Evolutionary conservation across 35 echinoderm and acorn worm species (phyloP), one percentile per base, ranked within the genome.

Genomic region (Strongylocentrotus purpuratus): DNA sequence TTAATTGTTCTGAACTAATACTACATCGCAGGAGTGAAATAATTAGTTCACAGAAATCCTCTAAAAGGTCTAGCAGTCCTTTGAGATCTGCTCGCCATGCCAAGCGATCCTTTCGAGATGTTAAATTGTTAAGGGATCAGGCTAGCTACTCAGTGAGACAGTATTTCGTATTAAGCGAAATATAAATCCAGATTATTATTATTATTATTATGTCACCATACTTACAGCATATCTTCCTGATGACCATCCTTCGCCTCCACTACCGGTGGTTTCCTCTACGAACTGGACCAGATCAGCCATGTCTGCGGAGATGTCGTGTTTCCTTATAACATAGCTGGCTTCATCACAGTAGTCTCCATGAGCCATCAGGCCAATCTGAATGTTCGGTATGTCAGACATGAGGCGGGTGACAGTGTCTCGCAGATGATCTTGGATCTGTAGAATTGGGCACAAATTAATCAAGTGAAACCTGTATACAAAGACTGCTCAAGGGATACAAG

Each of bases 291-390:
- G 94, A 20, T 96, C 61, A 22, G 94, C 85, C 15, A 92, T 31
- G 17, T 96, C 92, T 13, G 50, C 46, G 2, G 95, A 95, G 20
- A 97, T 88, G 31, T 97, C 95, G 65, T 52, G 78, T 31, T 65
- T 94, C 33, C 94, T 96, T 3, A 97, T 6, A 7, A 97, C 97
- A 55, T 97, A 97, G 13, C 2, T 61, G 31, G 31, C 0, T 11
- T 97, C 71, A 58, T 97, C 97, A 95, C 97, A 96, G 33, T 95
- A 97, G 87, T 97, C 97, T 25, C 97, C 97, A 94, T 97, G 97
- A 2, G 97, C 95, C 94, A 97, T 96, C 88, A 97, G 95, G 9
- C 97, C 97, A 17, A 97, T 97, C 88, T 93, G 94, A 25, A 97
- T 97, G 31, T 95, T 96, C 6, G 97, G 95, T 52, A 97, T 97